Base-by-base conservation (phyloP, 2,113 vertebrate genomes). In the Chrysemys picta region DNA sequence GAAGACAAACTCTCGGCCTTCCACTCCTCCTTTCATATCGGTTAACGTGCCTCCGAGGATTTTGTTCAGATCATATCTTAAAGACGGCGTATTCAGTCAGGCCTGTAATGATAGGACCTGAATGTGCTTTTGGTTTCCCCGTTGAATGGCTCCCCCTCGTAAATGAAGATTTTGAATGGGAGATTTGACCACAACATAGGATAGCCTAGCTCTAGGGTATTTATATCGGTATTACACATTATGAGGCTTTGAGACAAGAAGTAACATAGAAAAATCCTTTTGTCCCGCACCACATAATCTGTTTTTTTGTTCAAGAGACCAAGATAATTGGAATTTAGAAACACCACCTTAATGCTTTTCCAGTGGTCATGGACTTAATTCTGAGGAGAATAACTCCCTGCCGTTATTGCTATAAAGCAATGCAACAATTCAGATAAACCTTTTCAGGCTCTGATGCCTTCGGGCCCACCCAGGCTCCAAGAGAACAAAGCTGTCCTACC, bases 381-480 rank as follows among this genome's bases (percentile, higher is more conserved):
- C 96, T 31, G 87, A 62, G 89, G 3, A 97, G 97, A 97, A 98
- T 93, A 96, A 97, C 97, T 97, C 97, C 97, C 97, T 0, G 95
- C 95, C 91, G 96, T 93, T 96, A 92, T 95, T 87, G 93, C 95
- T 81, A 89, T 96, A 96, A 95, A 97, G 96, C 97, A 35, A 82
- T 0, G 17, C 88, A 93, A 90, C 0, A 3, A 86, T 92, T 95
- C 95, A 91, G 95, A 95, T 94, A 92, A 90, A 96, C 59, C 95
- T 93, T 97, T 97, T 95, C 95, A 94, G 59, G 81, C 2, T 9
- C n/a, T 10, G 3, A 19, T n/a, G 93, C 83, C 2, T 42, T 21
- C 29, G 69, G 45, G 97, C 97, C 96, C 97, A 97, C 97, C 96
- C 97, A 97, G 85, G 95, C 4, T 1, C 57, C 5, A 1, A 31